These are phyloP conservation scores for Bos taurus DNA, from an alignment of 2,113 vertebrate genomes.

Conservation along the genomic window ARS-UCD2.0 NC_037339.1:75705501-75706000, in stretches of 20 bases:
- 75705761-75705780: background rate
- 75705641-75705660: background rate
- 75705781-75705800: background rate
- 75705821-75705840: background rate
- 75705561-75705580: background rate
- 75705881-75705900: background rate
- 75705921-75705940: background rate
- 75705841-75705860: background rate
- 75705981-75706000: background rate
- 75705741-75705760: fast-evolving
- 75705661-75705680: background rate
- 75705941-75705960: background rate
- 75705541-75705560: background rate
- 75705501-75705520: background rate
- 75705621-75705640: background rate
- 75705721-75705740: background rate
- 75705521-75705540: background rate
- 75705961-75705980: fast-evolving
- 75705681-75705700: background rate
- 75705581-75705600: background rate
- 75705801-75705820: background rate
- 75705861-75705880: too few relatives aligned
- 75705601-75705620: background rate
- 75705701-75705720: background rate
- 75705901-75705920: background rate